Evolutionary conservation across 1,140 invertebrate species (phyloP), one percentile per base, ranked within the genome.

Genomic region (Mercenaria mercenaria): DNA sequence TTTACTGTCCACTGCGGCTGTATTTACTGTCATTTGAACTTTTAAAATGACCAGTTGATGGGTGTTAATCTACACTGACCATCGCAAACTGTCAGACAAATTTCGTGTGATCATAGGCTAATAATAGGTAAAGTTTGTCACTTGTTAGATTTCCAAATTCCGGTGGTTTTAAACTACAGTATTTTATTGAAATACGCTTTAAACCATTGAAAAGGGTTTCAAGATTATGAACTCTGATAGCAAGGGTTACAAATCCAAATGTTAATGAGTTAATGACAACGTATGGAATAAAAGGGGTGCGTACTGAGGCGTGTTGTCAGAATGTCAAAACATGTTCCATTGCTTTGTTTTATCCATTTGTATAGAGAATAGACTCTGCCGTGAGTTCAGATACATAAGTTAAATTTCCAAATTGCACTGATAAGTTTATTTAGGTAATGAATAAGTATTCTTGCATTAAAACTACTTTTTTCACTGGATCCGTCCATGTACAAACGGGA

Each of bases 21-120:
- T 29, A 32, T 56, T 79, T 50, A 79, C 47, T 52, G 76, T 79
- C 76, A 56, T 56, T 32, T 79, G 76, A 79, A 79, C 47, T 79
- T 79, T 20, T 34, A 32, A 79, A 79, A 37, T 79, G 50, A 52
- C 29, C 76, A 79, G 76, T 79, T 79, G 47, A 79, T 56, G 76
- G 76, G 20, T 26, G 76, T 29, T 79, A 79, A 79, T 79, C 76
- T 79, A 52, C 15, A 37, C n/a, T 79, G 76, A 56, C 76, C 76
- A 79, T 79, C 76, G 18, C 50, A 56, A 76, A 79, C 76, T 79
- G 76, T 79, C 76, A 79, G 43, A 52, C 43, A 26, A 41, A 23
- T 26, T 29, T 56, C 43, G 47, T 52, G 43, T 52, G 76, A 79
- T 56, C 76, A 79, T 29, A 32, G 0, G 15, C 8, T 79, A 79